phyloP scores from a whole-genome alignment of 37 sponge, comb jelly and placozoan species.

The Chondrosia reniformis region DNA sequence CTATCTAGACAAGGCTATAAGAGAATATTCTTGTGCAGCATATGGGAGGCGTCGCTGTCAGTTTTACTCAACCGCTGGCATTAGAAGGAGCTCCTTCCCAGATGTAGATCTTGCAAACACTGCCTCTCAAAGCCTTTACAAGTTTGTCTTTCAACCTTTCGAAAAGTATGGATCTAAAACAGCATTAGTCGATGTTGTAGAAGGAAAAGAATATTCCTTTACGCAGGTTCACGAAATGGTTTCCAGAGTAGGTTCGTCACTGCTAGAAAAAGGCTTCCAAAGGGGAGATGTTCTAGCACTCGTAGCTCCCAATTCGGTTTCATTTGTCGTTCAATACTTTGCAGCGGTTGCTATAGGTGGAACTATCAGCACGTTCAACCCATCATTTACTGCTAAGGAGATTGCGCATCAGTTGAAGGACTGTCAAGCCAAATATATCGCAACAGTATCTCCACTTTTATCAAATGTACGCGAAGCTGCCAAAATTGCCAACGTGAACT shows the following conservation, averaged over 20 bases:
- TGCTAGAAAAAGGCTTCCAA: slow-evolving; percentile 43
- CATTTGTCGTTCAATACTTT: slow-evolving; percentile 38
- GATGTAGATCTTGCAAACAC: not conserved
- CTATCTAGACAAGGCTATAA: not conserved
- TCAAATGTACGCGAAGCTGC: slow-evolving; percentile 46
- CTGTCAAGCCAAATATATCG: slow-evolving; percentile 49
- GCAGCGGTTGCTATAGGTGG: slow-evolving; percentile 72
- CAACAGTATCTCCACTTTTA: slow-evolving; percentile 47
- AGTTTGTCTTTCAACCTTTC: slow-evolving; percentile 19
- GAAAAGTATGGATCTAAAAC: slow-evolving; percentile 23
- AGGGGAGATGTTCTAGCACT: slow-evolving; percentile 59
- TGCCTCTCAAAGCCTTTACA: slow-evolving; percentile 6
- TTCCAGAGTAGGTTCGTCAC: slow-evolving; percentile 37
- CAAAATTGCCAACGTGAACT: not conserved
- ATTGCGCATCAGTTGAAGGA: slow-evolving; percentile 66
- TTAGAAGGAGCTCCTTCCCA: not conserved
- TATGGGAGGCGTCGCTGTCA: too few relatives aligned
- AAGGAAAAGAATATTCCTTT: slow-evolving; percentile 44
- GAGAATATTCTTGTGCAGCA: too few relatives aligned
- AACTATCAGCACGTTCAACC: slow-evolving; percentile 67
- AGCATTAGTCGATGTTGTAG: slow-evolving; percentile 48
- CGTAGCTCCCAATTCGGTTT: slow-evolving; percentile 48
- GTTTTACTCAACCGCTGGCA: too few relatives aligned
- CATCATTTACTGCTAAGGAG: slow-evolving; percentile 63
- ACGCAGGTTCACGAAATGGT: slow-evolving; percentile 39